These are phyloP conservation scores for Gymnoscopelus braueri DNA, from an alignment of 2,797 vertebrate genomes.

Conservation along the genomic window DNA sequence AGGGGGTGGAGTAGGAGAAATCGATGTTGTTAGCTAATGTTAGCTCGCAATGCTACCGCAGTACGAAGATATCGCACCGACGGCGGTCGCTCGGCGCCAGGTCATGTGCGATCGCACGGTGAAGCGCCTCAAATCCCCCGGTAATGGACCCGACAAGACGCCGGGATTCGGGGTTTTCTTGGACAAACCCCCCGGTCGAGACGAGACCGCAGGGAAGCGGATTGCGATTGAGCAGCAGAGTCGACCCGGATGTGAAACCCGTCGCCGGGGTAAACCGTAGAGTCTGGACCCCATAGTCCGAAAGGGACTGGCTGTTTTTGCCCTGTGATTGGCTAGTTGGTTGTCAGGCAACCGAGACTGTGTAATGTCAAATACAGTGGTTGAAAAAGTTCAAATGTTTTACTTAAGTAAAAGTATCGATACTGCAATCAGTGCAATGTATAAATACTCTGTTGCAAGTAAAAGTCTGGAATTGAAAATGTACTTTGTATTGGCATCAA, in stretches of 20 bases:
- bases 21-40: slow-evolving; percentile 77
- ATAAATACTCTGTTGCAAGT: no score
- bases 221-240: slow-evolving; percentile 61
- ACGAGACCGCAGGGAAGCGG: slow-evolving; percentile 65
- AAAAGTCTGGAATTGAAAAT: no score
- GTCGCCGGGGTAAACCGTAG: slow-evolving; percentile 51
- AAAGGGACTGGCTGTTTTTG: no score
- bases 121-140: slow-evolving; percentile 40
- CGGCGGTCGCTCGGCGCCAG: slow-evolving; percentile 70
- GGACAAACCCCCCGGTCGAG: slow-evolving; percentile 69
- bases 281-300: neutral
- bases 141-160: slow-evolving; percentile 39
- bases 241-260: slow-evolving; percentile 76
- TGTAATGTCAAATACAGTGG: no score
- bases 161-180: slow-evolving; percentile 47
- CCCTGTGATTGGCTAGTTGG: no score
- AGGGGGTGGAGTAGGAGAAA: slow-evolving; percentile 62
- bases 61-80: slow-evolving; percentile 73
- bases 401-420: no score
- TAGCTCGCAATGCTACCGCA: slow-evolving; percentile 69
- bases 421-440: no score
- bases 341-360: no score
- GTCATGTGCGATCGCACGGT: slow-evolving; percentile 61
- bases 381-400: no score
- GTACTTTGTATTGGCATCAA: no score